Evolutionary conservation across 1,140 invertebrate species (phyloP), one percentile per base, ranked within the genome.

Genomic region (Magallana ariakensis): DNA sequence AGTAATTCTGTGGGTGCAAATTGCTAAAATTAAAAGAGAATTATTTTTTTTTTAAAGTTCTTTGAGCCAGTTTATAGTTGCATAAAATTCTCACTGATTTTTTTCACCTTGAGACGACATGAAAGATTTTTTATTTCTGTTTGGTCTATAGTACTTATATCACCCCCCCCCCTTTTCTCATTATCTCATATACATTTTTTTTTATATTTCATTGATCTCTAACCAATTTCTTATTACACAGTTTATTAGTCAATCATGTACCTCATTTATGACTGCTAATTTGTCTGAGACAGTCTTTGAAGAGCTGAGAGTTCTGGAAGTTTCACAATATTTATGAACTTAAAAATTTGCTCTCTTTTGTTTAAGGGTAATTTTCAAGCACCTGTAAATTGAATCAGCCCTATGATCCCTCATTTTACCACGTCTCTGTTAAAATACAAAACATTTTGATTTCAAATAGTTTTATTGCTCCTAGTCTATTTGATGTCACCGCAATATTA

Each of bases 291-390:
- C 22, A 33, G 22, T 75, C 66, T 75, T 75, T 75, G 66, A 75
- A 75, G 66, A 26, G 22, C 22, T 19, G 13, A 26, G 9, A 75
- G 26, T 75, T 26, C 22, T 75, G 66, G 22, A 13, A 75, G 66
- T 26, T 75, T 75, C 13, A 13, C 33, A 75, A 75, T 3, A 75
- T 75, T 75, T 75, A 75, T 26, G 22, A 26, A 75, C 66, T 75
- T 75, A 11, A 75, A 75, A 8, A 33, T 75, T 75, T 75, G 9
- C 22, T 26, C 22, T 75, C 66, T 75, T 75, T 75, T 75, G 66
- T 75, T 75, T 75, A 75, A 75, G 66, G 66, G 33, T 75, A 75
- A 75, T 75, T 75, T 75, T 75, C 66, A 75, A 33, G 66, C 22
- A 75, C 66, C 19, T 75, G 66, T 75, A 26, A 75, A 75, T 75